A percentile compares a stretch with the other conserved stretches of the same genome.
Conservation (phyloP, 2,113 vertebrate species). For the Capreolus pygargus region DNA sequence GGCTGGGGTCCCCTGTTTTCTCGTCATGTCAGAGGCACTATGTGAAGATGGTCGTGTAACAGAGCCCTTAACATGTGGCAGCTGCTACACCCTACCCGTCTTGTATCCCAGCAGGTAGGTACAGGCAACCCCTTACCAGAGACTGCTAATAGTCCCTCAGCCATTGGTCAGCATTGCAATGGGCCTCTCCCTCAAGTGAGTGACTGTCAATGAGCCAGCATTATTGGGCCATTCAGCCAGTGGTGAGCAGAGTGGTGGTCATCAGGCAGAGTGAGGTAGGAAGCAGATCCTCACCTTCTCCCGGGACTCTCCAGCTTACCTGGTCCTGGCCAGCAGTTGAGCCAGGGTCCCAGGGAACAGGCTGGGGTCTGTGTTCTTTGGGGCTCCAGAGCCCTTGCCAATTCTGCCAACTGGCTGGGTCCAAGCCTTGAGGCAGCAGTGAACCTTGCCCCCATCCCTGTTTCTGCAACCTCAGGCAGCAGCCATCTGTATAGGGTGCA, state of each 20-base stretch:
- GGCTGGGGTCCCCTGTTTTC: constrained; percentile 82
- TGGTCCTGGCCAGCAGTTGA: background rate
- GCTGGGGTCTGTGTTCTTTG: background rate
- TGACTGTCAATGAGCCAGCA: background rate
- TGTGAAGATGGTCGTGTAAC: constrained; percentile 80
- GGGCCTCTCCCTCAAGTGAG: background rate
- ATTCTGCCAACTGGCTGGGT: background rate
- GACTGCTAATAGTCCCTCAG: background rate
- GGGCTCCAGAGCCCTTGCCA: background rate
- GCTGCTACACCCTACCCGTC: background rate
- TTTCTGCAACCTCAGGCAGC: background rate
- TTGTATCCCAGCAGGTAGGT: background rate
- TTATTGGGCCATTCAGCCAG: background rate
- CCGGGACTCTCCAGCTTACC: background rate
- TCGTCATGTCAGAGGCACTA: constrained; percentile 82
- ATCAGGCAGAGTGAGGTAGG: background rate
- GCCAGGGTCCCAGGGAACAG: background rate
- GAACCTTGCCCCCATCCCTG: background rate
- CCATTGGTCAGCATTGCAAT: background rate
- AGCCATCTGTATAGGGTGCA: background rate
- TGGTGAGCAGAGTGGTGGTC: background rate
- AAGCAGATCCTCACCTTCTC: background rate
- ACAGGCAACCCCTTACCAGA: background rate
- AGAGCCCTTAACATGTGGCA: background rate
- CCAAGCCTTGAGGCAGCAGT: background rate